A percentile compares a stretch with the other conserved stretches of the same genome.
phyloP scores from a whole-genome alignment of 2,113 vertebrate species.

The Sturnira hondurensis region DNA sequence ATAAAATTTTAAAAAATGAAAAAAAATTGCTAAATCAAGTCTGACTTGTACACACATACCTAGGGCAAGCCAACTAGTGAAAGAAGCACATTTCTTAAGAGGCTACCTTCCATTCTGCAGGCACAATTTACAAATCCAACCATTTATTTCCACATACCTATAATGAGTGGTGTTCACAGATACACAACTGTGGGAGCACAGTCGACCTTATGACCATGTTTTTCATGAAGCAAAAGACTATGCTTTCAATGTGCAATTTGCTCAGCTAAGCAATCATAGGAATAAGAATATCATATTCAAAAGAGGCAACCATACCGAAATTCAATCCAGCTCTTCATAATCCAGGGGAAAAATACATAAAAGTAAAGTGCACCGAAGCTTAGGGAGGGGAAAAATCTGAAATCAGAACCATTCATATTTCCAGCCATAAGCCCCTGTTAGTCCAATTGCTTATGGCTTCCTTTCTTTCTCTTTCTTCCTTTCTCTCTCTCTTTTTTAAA shows the following conservation, averaged over 20 bases:
- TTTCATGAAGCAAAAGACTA: background rate
- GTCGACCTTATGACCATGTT: background rate
- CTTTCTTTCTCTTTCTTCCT: background rate
- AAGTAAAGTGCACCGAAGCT: background rate
- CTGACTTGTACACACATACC: background rate
- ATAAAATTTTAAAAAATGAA: too few relatives aligned
- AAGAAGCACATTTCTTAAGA: background rate
- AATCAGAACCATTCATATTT: background rate
- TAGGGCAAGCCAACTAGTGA: background rate
- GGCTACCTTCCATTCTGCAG: background rate
- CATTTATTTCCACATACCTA: background rate
- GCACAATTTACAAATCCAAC: background rate
- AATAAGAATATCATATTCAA: background rate
- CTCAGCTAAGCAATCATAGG: background rate
- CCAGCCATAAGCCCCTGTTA: background rate
- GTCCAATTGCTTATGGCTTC: background rate
- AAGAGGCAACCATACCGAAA: background rate
- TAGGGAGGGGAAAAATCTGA: background rate
- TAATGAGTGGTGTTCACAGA: background rate
- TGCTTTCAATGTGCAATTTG: background rate
- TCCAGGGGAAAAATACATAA: background rate
- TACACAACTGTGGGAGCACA: background rate
- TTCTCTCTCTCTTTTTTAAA: background rate
- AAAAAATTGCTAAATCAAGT: background rate
- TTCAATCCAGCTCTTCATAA: background rate